A percentile compares a stretch with the other conserved stretches of the same genome.
Evolutionary conservation across 92 coral and sea anemone genomes (phyloP).

Genomic region (Actinernus sp.): DNA sequence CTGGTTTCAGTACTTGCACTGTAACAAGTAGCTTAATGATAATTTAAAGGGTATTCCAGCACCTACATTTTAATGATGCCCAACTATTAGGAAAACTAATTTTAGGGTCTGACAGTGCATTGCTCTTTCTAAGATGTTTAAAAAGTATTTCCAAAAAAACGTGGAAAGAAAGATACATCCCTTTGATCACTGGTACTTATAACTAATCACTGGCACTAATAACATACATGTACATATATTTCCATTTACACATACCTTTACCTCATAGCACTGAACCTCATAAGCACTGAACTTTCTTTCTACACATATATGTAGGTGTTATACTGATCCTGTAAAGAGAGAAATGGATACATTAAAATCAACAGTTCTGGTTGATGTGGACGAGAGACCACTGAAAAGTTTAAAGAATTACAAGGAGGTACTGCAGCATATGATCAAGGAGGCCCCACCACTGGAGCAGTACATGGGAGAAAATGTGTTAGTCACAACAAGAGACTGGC

Average conservation of each 20-base stretch:
- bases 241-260: too few relatives aligned
- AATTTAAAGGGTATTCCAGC: too few relatives aligned
- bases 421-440: neutral
- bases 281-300: too few relatives aligned
- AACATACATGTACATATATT: neutral
- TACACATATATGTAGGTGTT: conserved; percentile 22
- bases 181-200: neutral
- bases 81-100: too few relatives aligned
- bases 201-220: neutral
- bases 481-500: conserved; percentile 43
- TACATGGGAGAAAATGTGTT: conserved; percentile 8
- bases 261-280: too few relatives aligned
- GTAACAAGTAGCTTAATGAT: too few relatives aligned
- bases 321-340: conserved; percentile 28
- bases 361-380: conserved; percentile 28
- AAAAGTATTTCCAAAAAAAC: too few relatives aligned
- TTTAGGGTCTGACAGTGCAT: too few relatives aligned
- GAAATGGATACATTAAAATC: conserved; percentile 21
- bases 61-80: too few relatives aligned
- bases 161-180: too few relatives aligned
- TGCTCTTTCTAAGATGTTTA: too few relatives aligned
- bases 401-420: conserved; percentile 4
- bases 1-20: too few relatives aligned
- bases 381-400: conserved; percentile 28
- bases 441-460: neutral